These are phyloP conservation scores for Lasioglossum figueresi DNA, from an alignment of 2,888 invertebrate genomes.

Conservation along the genomic window DNA sequence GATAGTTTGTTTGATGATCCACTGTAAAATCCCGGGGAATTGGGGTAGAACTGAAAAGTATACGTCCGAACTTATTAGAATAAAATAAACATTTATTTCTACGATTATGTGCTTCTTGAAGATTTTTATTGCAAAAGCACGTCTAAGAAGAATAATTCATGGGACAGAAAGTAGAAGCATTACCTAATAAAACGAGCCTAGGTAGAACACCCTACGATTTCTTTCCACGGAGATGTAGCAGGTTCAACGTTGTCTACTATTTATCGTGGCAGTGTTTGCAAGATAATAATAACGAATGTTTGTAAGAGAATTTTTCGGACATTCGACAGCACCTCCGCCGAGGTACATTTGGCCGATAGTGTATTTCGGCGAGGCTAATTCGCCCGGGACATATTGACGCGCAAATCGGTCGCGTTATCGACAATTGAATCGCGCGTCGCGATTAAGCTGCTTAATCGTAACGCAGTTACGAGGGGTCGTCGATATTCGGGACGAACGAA, in stretches of 20 bases:
- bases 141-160: not conserved
- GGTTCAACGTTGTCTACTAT: not conserved
- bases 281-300: not conserved
- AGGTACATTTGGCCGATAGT: not conserved
- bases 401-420: constrained; percentile 17
- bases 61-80: no score
- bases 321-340: not conserved
- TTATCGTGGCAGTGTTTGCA: no score
- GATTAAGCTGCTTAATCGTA: constrained; percentile 23
- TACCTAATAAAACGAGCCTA: not conserved
- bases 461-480: constrained; percentile 8
- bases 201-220: not conserved
- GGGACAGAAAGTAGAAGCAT: not conserved
- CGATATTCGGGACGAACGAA: constrained; percentile 1
- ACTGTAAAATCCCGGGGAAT: not conserved
- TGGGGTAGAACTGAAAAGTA: not conserved
- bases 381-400: constrained; percentile 5
- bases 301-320: not conserved
- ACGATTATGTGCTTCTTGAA: no score
- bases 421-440: constrained; percentile 10
- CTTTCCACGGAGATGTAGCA: not conserved
- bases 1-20: not conserved
- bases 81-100: no score
- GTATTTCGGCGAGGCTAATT: not conserved
- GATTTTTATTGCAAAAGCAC: no score